phyloP scores from a whole-genome alignment of 2,888 invertebrate species.

The Hemaris fuciformis region DNA sequence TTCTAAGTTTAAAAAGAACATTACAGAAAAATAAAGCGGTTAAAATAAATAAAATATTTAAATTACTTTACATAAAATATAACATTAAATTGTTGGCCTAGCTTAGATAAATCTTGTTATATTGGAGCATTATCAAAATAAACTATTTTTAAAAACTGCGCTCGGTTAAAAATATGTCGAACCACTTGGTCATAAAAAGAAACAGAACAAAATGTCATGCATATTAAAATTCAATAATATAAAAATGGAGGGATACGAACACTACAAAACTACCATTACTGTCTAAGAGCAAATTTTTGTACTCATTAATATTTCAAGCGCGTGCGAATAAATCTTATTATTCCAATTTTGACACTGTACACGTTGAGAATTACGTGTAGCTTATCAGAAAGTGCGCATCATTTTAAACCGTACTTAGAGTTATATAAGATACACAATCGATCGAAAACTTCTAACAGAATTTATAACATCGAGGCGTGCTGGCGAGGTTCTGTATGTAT shows the following conservation, averaged over 20 bases:
- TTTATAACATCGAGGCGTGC: background rate
- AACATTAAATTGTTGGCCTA: no score
- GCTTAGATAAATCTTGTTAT: no score
- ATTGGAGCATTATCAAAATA: no score
- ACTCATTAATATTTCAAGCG: slow-evolving; percentile 52
- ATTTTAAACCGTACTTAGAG: background rate
- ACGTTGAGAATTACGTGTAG: background rate
- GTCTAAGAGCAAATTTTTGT: background rate
- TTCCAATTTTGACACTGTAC: slow-evolving; percentile 52
- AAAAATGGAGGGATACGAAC: background rate
- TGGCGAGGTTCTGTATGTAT: background rate
- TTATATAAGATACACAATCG: background rate
- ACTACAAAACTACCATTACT: slow-evolving; percentile 12
- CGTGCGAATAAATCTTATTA: slow-evolving; percentile 57
- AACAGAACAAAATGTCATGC: background rate
- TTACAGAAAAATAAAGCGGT: no score
- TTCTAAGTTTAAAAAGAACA: no score
- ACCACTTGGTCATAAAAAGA: background rate
- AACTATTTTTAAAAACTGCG: background rate
- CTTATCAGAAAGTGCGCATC: background rate
- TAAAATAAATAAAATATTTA: no score
- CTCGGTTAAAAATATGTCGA: background rate
- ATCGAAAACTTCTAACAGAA: background rate
- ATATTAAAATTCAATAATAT: background rate
- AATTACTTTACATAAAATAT: no score